phyloP scores from a whole-genome alignment of 2,888 invertebrate species.

The Lumbricus terrestris region DNA sequence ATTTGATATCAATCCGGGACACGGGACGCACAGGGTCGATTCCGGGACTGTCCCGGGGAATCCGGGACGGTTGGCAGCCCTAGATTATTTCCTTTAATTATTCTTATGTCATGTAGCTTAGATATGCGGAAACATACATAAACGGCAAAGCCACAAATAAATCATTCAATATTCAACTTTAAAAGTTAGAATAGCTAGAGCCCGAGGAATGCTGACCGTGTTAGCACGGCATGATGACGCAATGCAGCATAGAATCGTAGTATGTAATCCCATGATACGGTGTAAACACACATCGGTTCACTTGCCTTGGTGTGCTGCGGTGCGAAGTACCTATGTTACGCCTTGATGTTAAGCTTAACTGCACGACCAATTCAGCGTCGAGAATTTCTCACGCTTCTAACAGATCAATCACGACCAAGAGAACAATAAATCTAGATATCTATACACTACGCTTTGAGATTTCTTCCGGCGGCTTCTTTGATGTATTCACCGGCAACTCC shows the following conservation, averaged over 20 bases:
- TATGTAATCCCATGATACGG: background rate
- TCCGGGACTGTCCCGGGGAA: no score
- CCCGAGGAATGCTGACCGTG: no score
- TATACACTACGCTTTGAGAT: background rate
- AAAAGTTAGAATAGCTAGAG: background rate
- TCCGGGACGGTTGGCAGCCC: no score
- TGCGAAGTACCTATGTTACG: no score
- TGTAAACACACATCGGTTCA: background rate
- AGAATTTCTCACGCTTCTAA: background rate
- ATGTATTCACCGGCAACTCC: background rate
- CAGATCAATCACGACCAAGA: background rate
- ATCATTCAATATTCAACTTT: background rate
- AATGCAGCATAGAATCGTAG: background rate
- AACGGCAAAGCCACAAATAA: background rate
- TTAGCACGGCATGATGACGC: background rate
- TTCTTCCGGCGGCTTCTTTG: background rate
- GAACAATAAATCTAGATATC: background rate
- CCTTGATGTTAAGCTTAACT: background rate
- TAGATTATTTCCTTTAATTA: background rate
- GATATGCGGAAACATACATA: background rate
- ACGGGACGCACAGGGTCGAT: no score
- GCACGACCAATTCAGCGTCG: background rate
- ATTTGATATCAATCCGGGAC: no score
- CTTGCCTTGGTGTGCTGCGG: no score
- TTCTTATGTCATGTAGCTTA: background rate